These are phyloP conservation scores for Periplaneta americana DNA, from an alignment of 1,140 invertebrate genomes.

Conservation along the genomic window DNA sequence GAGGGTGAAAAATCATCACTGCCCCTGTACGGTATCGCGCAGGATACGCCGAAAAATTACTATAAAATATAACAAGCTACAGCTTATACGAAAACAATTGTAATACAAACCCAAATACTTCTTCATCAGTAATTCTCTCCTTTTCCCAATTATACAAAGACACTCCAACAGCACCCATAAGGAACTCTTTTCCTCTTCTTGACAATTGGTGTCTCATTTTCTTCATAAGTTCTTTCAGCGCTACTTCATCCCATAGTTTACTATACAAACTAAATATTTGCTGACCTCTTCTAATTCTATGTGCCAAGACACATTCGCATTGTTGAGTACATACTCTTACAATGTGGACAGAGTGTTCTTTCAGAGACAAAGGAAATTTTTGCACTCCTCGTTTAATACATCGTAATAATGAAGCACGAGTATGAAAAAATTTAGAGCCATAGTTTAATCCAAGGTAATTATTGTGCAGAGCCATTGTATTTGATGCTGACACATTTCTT, in stretches of 20 bases:
- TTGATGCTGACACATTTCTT: neutral
- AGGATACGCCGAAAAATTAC: too few relatives aligned
- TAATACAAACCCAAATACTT: slow-evolving; percentile 40
- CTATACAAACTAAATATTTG: slow-evolving; percentile 56
- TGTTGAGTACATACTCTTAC: slow-evolving; percentile 49
- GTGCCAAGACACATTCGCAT: slow-evolving; percentile 56
- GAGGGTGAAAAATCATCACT: too few relatives aligned
- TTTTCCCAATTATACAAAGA: slow-evolving; percentile 48
- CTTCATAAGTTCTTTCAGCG: slow-evolving; percentile 46
- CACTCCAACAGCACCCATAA: slow-evolving; percentile 38
- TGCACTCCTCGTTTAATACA: neutral
- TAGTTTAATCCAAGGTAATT: neutral
- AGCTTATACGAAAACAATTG: too few relatives aligned
- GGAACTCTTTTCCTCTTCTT: slow-evolving; percentile 37
- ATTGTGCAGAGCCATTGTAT: neutral
- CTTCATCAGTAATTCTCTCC: slow-evolving; percentile 44
- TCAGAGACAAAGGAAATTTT: slow-evolving; percentile 16
- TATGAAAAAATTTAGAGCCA: neutral
- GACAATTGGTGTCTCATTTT: slow-evolving; percentile 39
- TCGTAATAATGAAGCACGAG: neutral
- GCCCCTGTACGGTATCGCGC: too few relatives aligned
- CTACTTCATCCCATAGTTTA: slow-evolving; percentile 53
- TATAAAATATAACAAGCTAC: too few relatives aligned
- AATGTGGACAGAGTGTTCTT: slow-evolving; percentile 40
- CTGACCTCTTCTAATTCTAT: slow-evolving; percentile 50